Base-by-base conservation (phyloP, 2,888 invertebrate genomes). In the Lithosia quadra region DNA sequence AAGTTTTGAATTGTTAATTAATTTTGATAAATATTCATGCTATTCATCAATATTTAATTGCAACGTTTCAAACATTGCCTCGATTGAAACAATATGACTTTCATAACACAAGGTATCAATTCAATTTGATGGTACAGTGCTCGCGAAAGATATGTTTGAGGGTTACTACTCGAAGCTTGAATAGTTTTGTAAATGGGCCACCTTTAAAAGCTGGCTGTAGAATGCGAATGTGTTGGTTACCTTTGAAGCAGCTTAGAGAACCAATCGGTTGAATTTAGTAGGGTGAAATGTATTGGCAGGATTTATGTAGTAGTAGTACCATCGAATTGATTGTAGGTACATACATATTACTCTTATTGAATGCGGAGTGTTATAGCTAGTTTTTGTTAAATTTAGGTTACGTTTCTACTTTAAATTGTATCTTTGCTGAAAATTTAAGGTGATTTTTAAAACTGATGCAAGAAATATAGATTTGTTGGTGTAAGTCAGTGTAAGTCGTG, bases 71-170 rank as follows among this genome's bases (percentile, higher is more conserved):
- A n/a, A 58, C 33, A 33, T 33, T 58, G 9, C 22, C 21, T 15
- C 2, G 15, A 28, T 53, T 10, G 60, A 56, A 56, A 60, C 60
- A 22, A 28, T 15, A 39, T 8, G 2, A 55, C 58, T 36, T 55
- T 63, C 36, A 58, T 63, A 63, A 63, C 55, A 43, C 15, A 58
- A 43, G 43, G 57, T 55, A 55, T 49, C 66, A 58, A 28, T 78
- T 63, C 71, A 80, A 80, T 77, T 80, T 78, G 59, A 70, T 69
- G 75, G 18, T 74, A 69, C 68, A 71, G 21, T 69, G 62, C 72
- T 63, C 55, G 36, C 24, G 57, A 69, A 63, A 67, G 64, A 72
- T 66, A 69, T 24, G 22, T 66, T 49, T 21, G 53, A 63, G 59
- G 65, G 39, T 67, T 74, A 72, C 53, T 68, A 58, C 11, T 24